Evolutionary conservation across 2,888 invertebrate species (phyloP).

Genomic region (Conops quadrifasciatus): DNA sequence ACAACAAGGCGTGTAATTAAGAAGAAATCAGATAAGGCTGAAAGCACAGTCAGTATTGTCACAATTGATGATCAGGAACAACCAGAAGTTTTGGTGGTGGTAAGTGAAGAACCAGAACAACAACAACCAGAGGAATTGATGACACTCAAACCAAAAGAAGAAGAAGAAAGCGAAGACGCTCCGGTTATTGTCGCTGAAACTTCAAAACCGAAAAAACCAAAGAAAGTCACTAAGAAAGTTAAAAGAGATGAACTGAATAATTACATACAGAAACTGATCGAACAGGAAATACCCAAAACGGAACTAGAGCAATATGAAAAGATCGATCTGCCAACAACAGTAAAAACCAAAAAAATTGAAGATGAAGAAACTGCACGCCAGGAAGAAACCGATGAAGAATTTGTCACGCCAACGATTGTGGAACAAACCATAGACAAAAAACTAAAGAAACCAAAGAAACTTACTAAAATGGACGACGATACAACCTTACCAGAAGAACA

Average conservation of each 20-base stretch:
- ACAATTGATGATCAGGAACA: conserved; percentile 57
- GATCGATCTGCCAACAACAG: conserved; percentile 53
- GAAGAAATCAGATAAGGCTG: conserved; percentile 55
- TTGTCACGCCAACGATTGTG: neutral
- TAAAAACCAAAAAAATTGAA: conserved; percentile 54
- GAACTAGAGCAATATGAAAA: conserved; percentile 65
- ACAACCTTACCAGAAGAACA: conserved; percentile 58
- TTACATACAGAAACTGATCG: conserved; percentile 61
- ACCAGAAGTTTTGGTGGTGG: conserved; percentile 54
- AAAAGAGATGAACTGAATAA: conserved; percentile 60
- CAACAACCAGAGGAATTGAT: conserved; percentile 39
- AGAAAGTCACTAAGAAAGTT: conserved; percentile 58
- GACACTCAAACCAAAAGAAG: neutral
- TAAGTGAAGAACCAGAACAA: conserved; percentile 54
- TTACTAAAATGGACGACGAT: conserved; percentile 45
- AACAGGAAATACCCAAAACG: conserved; percentile 63
- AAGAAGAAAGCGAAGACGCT: conserved; percentile 40
- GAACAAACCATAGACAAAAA: neutral
- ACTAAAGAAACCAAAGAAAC: conserved; percentile 39
- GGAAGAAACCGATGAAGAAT: conserved; percentile 42
- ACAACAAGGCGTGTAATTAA: conserved; percentile 57
- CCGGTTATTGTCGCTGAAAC: conserved; percentile 52
- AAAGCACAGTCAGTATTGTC: conserved; percentile 55
- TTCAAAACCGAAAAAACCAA: conserved; percentile 56
- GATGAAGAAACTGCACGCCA: conserved; percentile 44